Percentiles rank a stretch among this genome's conserved stretches.
These are phyloP conservation scores for Physella acuta DNA, from an alignment of 1,140 invertebrate species.

Conservation along the genomic window DNA sequence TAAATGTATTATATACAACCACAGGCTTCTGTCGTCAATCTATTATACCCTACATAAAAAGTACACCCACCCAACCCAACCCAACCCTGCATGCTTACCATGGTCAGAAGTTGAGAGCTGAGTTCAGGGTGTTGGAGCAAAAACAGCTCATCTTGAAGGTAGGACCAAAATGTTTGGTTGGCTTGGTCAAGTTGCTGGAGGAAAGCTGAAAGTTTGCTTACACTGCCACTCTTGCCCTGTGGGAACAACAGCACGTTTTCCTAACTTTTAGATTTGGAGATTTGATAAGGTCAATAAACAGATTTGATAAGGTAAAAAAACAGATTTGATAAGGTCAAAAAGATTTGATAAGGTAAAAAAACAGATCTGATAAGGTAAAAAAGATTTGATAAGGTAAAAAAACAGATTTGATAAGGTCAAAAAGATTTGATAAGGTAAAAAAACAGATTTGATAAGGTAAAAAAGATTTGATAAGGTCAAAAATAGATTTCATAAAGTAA, in stretches of 20 bases:
- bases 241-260: not conserved
- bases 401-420: not conserved
- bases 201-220: conserved; percentile 31
- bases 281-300: not conserved
- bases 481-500: conserved; percentile 2
- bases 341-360: not conserved
- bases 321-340: not conserved
- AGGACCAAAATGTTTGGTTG: conserved; percentile 44
- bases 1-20: not conserved
- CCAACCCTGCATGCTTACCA: conserved; percentile 37
- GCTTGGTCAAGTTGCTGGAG: conserved; percentile 32
- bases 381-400: not conserved
- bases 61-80: not conserved
- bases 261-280: not conserved
- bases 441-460: not conserved
- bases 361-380: not conserved
- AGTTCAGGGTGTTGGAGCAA: conserved; percentile 46
- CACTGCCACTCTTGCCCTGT: not conserved
- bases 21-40: not conserved
- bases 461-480: not conserved
- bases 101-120: conserved; percentile 38
- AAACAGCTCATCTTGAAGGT: conserved; percentile 58
- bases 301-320: not conserved
- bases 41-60: not conserved
- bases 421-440: not conserved